Percentiles rank a stretch among this genome's conserved stretches.
Conservation (phyloP, 2,888 invertebrate genomes). For the Rotaria macrura region DNA sequence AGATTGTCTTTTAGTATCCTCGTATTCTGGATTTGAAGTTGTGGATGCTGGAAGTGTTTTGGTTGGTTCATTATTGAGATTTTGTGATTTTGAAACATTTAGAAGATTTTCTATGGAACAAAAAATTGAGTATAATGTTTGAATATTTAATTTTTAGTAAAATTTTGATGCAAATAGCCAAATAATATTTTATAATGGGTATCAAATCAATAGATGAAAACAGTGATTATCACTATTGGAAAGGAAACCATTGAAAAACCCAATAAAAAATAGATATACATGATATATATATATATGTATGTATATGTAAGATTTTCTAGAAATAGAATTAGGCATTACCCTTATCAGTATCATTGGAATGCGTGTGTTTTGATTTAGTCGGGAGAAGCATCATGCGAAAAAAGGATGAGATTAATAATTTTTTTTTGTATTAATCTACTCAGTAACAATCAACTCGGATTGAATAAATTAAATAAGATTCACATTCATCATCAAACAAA, state of each 20-base stretch:
- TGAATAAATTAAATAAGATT: too few species aligned
- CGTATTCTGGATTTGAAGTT: not conserved
- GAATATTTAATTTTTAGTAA: too few species aligned
- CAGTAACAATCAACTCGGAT: not conserved
- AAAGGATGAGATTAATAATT: not conserved
- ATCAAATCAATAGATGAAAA: not conserved
- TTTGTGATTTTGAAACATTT: not conserved
- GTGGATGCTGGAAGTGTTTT: not conserved
- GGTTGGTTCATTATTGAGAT: not conserved
- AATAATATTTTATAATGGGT: too few species aligned
- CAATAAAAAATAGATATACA: not conserved
- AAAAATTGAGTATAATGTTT: too few species aligned
- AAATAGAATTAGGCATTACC: not conserved
- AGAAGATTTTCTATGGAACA: not conserved
- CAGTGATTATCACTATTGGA: not conserved
- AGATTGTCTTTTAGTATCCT: not conserved
- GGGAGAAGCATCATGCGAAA: not conserved
- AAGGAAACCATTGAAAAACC: not conserved
- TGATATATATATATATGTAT: too few species aligned
- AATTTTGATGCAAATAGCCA: too few species aligned
- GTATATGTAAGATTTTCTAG: too few species aligned
- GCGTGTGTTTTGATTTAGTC: too few species aligned
- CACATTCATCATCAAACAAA: too few species aligned
- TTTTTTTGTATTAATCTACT: not conserved
- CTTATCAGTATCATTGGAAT: not conserved